Percentiles rank a stretch among this genome's conserved stretches.
phyloP scores from a whole-genome alignment of 2,113 vertebrate genomes.

The Azemiops feae region DNA sequence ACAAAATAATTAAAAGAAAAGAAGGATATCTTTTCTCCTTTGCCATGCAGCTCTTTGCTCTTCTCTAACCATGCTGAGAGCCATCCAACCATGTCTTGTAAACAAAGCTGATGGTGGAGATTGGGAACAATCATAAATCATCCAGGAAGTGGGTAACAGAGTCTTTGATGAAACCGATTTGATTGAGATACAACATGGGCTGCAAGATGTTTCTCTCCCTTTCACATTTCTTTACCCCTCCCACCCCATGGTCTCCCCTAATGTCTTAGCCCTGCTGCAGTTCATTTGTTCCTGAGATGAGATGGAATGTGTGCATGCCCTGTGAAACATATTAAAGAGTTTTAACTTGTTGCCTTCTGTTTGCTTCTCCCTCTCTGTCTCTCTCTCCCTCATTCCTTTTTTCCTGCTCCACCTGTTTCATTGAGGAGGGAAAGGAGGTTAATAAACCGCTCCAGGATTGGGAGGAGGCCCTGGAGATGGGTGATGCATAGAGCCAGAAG shows the following conservation, averaged over 20 bases:
- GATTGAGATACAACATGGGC: not conserved
- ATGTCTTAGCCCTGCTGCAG: conserved; percentile 21
- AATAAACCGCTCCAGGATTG: conserved; percentile 88
- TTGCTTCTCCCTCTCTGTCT: not conserved
- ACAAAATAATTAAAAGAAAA: not conserved
- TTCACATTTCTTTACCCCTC: not conserved
- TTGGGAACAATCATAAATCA: not conserved
- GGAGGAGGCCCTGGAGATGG: conserved; percentile 82
- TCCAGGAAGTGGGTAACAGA: conserved; percentile 22
- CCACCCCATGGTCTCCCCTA: not conserved
- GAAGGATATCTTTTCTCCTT: not conserved
- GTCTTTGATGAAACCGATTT: not conserved
- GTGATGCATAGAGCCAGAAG: conserved; percentile 83
- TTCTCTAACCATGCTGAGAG: conserved; percentile 9
- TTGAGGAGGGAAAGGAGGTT: conserved; percentile 42
- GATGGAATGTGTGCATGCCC: conserved; percentile 40
- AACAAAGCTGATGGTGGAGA: fast-evolving
- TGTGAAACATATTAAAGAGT: conserved; percentile 30
- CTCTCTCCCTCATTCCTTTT: conserved; percentile 16
- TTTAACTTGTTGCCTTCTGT: conserved; percentile 36
- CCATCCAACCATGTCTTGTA: conserved; percentile 12
- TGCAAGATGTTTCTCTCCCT: not conserved
- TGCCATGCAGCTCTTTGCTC: not conserved
- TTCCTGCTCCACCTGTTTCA: conserved; percentile 18
- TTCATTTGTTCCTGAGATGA: conserved; percentile 55